Percentiles rank a stretch among this genome's conserved stretches.
phyloP scores from a whole-genome alignment of 2,888 invertebrate species.

The Axea sp. region DNA sequence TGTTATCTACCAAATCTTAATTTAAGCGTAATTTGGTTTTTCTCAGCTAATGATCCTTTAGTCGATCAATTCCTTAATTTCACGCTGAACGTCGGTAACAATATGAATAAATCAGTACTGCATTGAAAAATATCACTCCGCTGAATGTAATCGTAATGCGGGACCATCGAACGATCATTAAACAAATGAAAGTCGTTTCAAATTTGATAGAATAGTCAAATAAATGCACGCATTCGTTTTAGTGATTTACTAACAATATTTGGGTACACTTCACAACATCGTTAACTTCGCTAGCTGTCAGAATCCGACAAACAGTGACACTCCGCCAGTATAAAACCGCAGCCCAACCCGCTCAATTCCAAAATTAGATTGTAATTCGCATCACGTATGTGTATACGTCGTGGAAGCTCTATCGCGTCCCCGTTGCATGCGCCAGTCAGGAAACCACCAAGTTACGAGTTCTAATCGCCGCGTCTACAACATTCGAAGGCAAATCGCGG shows the following conservation, averaged over 20 bases:
- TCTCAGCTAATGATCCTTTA: too few relatives aligned
- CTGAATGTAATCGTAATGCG: too few relatives aligned
- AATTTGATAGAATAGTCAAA: conserved; percentile 24
- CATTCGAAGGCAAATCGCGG: conserved; percentile 68
- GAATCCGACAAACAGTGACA: conserved; percentile 56
- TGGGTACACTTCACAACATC: conserved; percentile 55
- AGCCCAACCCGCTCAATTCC: conserved; percentile 56
- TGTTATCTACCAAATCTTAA: too few relatives aligned
- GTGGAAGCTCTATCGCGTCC: conserved; percentile 55
- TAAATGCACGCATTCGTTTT: conserved; percentile 43
- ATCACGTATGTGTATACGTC: conserved; percentile 62
- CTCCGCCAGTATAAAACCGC: conserved; percentile 56
- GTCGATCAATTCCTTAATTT: too few relatives aligned
- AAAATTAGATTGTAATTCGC: conserved; percentile 61
- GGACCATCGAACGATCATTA: conserved; percentile 25
- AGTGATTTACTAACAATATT: conserved; percentile 54
- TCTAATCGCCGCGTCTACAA: conserved; percentile 69
- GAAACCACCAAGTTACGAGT: conserved; percentile 69
- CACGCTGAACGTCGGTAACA: too few relatives aligned
- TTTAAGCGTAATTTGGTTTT: too few relatives aligned
- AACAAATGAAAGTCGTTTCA: conserved; percentile 17
- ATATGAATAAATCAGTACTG: too few relatives aligned
- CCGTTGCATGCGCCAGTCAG: conserved; percentile 57
- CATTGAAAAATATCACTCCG: too few relatives aligned
- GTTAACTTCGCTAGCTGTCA: conserved; percentile 56